Conservation (phyloP, 2,797 vertebrate species). For the Rhabdomys pumilio region DNA sequence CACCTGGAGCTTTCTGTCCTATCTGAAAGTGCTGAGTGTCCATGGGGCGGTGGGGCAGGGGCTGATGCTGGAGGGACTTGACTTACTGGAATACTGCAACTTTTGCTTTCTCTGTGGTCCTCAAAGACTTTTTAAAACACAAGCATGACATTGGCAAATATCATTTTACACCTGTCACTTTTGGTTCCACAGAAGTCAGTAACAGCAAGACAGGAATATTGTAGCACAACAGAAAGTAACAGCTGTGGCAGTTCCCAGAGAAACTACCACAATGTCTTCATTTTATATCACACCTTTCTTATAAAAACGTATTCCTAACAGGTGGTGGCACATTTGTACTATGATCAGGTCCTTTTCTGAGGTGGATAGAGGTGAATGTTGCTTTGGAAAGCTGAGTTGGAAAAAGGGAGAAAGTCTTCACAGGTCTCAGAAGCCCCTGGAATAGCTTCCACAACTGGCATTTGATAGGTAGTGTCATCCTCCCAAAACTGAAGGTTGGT, state of each 20-base stretch:
- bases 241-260: conserved; percentile 19
- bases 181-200: conserved; percentile 65
- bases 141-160: conserved; percentile 62
- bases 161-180: conserved; percentile 78
- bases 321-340: neutral
- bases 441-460: neutral
- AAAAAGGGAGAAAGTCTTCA: conserved; percentile 18
- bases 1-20: conserved; percentile 23
- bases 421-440: neutral
- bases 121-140: conserved; percentile 29
- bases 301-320: conserved; percentile 36
- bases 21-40: conserved; percentile 25
- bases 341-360: conserved; percentile 43
- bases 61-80: neutral
- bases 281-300: conserved; percentile 46
- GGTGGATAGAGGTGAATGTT: conserved; percentile 12
- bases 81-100: neutral
- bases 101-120: conserved; percentile 37
- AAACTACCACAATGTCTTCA: conserved; percentile 45
- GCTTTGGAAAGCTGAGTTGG: neutral
- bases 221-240: neutral
- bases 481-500: neutral
- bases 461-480: neutral
- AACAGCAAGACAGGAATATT: conserved; percentile 58
- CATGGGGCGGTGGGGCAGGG: neutral